A percentile compares a stretch with the other conserved stretches of the same genome.
These are phyloP conservation scores for Xerus inauris DNA, from an alignment of 2,113 vertebrate species.

Conservation along the genomic window DNA sequence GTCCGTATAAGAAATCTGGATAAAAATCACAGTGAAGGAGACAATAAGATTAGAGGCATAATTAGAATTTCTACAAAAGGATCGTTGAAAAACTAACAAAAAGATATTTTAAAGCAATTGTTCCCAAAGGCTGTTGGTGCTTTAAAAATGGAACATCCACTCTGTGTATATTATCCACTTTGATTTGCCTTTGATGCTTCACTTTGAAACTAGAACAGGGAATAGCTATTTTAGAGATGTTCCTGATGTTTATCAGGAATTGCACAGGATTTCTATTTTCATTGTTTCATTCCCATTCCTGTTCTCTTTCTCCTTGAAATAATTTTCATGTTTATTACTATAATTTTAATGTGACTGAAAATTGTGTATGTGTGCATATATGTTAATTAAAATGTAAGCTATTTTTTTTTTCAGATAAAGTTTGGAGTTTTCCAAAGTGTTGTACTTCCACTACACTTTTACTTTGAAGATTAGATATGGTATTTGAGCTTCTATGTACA, in stretches of 20 bases:
- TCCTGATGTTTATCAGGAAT: slow-evolving; percentile 13
- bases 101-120: slow-evolving; percentile 24
- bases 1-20: background rate
- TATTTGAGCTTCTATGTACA: background rate
- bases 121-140: background rate
- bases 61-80: slow-evolving; percentile 2
- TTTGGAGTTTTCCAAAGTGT: slow-evolving; percentile 6
- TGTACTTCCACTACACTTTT: background rate
- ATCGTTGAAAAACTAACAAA: background rate
- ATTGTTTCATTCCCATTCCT: slow-evolving; percentile 24
- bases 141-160: slow-evolving; percentile 26
- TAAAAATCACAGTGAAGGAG: slow-evolving; percentile 20
- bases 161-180: background rate
- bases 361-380: background rate
- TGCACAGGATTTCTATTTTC: background rate
- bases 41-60: background rate
- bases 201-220: background rate
- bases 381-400: slow-evolving; percentile 4
- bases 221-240: background rate
- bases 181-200: slow-evolving; percentile 28
- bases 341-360: slow-evolving; percentile 40
- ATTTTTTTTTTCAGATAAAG: slow-evolving; percentile 2
- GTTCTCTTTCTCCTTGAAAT: slow-evolving; percentile 24
- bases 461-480: background rate
- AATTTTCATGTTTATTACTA: slow-evolving; percentile 26